Percentiles rank a stretch among this genome's conserved stretches.
Conservation (phyloP, 2,888 invertebrate species). For the Plagodis pulveraria region DNA sequence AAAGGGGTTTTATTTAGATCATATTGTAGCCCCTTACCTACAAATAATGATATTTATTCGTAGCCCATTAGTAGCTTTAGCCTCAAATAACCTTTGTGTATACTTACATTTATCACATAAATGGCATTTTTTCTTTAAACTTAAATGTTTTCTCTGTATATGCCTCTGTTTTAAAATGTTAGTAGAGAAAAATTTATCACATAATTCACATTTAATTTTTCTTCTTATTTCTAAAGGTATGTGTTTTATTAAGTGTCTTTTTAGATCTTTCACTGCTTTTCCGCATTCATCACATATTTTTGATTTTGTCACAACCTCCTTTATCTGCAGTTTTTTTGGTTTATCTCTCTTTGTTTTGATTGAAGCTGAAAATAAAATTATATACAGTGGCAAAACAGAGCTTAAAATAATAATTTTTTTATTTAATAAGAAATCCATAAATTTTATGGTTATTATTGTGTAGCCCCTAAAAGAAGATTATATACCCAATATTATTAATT, state of each 20-base stretch:
- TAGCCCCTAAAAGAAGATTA: no score
- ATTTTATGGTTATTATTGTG: no score
- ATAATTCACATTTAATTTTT: constrained; percentile 56
- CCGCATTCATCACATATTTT: constrained; percentile 73
- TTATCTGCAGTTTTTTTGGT: constrained; percentile 33
- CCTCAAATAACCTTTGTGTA: neutral
- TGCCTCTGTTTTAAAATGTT: constrained; percentile 59
- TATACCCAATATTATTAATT: no score
- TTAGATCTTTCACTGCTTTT: constrained; percentile 59
- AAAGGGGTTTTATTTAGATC: no score
- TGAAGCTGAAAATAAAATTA: constrained; percentile 37
- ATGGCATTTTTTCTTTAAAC: constrained; percentile 62
- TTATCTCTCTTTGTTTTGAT: constrained; percentile 40
- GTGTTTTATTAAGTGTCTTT: constrained; percentile 56
- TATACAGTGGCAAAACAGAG: no score
- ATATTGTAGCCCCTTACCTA: no score
- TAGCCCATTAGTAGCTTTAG: no score
- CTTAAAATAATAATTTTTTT: no score
- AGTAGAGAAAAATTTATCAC: constrained; percentile 60
- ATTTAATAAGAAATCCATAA: no score
- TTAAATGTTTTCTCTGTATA: constrained; percentile 64
- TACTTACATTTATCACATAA: constrained; percentile 70
- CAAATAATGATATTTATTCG: no score
- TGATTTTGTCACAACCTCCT: constrained; percentile 23
- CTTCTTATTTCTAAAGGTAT: constrained; percentile 45